These are phyloP conservation scores for Columba janthina DNA, from an alignment of 2,113 vertebrate species.

Conservation along the genomic window DNA sequence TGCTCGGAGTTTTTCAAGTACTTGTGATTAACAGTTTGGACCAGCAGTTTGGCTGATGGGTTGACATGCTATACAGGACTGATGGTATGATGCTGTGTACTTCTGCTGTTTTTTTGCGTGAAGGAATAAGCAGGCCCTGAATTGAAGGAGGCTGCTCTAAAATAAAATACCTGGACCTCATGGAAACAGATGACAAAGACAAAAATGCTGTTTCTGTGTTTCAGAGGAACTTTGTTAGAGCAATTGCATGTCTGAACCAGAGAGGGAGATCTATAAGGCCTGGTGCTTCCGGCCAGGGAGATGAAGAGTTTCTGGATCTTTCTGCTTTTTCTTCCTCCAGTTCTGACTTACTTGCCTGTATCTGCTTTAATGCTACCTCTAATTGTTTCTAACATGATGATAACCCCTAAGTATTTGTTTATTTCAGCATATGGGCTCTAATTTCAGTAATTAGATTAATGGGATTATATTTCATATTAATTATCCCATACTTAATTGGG, in stretches of 20 bases:
- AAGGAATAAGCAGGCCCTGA: not conserved
- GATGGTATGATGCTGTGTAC: fast-evolving
- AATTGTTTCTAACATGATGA: not conserved
- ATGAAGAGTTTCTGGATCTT: not conserved
- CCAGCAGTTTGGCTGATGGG: not conserved
- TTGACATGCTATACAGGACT: fast-evolving
- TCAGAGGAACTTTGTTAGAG: not conserved
- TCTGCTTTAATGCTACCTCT: not conserved
- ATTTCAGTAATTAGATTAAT: not conserved
- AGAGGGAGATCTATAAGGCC: not conserved
- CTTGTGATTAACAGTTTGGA: not conserved
- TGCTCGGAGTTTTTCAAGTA: not conserved
- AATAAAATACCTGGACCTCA: not conserved
- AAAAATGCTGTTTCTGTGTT: not conserved
- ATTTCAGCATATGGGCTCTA: not conserved
- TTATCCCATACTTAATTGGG: not conserved
- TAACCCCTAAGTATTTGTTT: not conserved
- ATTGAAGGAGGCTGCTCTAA: not conserved
- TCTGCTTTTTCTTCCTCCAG: not conserved
- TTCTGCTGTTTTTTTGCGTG: not conserved
- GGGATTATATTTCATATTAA: not conserved
- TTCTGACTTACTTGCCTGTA: not conserved
- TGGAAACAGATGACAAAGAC: not conserved
- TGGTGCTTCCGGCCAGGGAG: not conserved
- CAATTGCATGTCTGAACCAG: not conserved